Conservation (phyloP, 2,797 vertebrate genomes). For the Parauchenoglanis punctatus region DNA sequence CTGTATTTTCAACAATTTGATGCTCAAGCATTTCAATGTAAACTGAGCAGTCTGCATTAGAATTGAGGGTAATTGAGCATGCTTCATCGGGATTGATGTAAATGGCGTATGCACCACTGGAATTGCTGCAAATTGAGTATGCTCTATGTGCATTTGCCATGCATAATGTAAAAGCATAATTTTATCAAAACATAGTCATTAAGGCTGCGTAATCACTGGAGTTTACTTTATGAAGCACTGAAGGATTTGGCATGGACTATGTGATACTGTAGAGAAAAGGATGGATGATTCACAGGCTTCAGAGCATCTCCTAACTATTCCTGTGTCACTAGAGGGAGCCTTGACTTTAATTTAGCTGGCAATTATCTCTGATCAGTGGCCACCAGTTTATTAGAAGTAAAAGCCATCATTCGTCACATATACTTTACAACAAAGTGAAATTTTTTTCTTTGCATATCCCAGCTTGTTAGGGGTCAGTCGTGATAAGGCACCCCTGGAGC, state of each 20-base stretch:
- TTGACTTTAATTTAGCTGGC: constrained; percentile 37
- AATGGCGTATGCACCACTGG: background rate
- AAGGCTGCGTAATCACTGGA: background rate
- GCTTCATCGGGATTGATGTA: background rate
- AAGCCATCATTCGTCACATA: too few relatives aligned
- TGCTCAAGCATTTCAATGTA: background rate
- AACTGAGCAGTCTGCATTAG: background rate
- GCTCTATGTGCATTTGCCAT: background rate
- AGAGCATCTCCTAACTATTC: constrained; percentile 1
- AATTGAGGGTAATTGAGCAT: background rate
- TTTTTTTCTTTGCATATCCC: too few relatives aligned
- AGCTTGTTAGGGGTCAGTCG: too few relatives aligned
- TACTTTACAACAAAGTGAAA: too few relatives aligned
- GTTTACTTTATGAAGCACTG: background rate
- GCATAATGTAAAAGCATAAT: background rate
- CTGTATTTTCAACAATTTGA: background rate
- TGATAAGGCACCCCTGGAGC: too few relatives aligned
- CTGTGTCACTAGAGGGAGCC: constrained; percentile 67
- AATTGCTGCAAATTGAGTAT: background rate
- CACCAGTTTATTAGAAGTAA: too few relatives aligned
- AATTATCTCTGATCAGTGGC: background rate
- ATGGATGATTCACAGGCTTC: constrained; percentile 30
- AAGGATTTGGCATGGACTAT: background rate
- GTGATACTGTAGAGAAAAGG: background rate
- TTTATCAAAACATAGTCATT: background rate